Conservation (phyloP, 2,888 invertebrate species). For the Mylabris sibirica region DNA sequence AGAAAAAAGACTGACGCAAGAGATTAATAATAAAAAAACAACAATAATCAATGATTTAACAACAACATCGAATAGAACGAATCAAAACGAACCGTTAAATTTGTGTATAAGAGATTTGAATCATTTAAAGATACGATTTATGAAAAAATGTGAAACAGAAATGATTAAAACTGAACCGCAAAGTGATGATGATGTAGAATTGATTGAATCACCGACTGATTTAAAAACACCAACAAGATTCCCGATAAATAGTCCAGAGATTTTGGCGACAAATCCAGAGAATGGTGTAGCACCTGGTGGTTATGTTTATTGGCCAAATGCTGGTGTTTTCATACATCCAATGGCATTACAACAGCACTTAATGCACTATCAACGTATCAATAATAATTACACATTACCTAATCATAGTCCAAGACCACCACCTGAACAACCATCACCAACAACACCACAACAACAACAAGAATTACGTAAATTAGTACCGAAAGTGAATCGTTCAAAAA, state of each 20-base stretch:
- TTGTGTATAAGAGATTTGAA: slow-evolving; percentile 81
- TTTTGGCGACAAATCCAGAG: slow-evolving; percentile 61
- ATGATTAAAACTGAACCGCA: slow-evolving; percentile 70
- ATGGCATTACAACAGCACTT: slow-evolving; percentile 75
- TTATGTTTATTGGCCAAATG: slow-evolving; percentile 75
- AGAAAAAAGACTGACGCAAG: slow-evolving; percentile 74
- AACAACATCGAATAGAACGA: slow-evolving; percentile 40
- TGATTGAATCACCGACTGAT: slow-evolving; percentile 51
- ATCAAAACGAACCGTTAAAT: slow-evolving; percentile 80
- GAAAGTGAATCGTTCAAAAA: slow-evolving; percentile 46
- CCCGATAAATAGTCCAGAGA: slow-evolving; percentile 48
- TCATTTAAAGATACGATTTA: slow-evolving; percentile 71
- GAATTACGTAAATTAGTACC: slow-evolving; percentile 60
- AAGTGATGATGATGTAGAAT: slow-evolving; percentile 65
- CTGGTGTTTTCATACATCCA: slow-evolving; percentile 77
- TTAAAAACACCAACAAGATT: slow-evolving; percentile 43
- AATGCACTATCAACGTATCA: slow-evolving; percentile 76
- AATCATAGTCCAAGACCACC: slow-evolving; percentile 51
- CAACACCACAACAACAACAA: too few species aligned
- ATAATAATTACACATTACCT: slow-evolving; percentile 54
- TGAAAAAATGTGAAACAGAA: slow-evolving; percentile 67
- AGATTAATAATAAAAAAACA: slow-evolving; percentile 60
- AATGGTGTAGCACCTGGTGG: slow-evolving; percentile 60
- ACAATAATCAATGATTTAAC: slow-evolving; percentile 12
- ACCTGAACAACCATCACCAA: slow-evolving; percentile 37